These are phyloP conservation scores for Phengaris alcon DNA, from an alignment of 2,888 invertebrate species.

Conservation along the genomic window DNA sequence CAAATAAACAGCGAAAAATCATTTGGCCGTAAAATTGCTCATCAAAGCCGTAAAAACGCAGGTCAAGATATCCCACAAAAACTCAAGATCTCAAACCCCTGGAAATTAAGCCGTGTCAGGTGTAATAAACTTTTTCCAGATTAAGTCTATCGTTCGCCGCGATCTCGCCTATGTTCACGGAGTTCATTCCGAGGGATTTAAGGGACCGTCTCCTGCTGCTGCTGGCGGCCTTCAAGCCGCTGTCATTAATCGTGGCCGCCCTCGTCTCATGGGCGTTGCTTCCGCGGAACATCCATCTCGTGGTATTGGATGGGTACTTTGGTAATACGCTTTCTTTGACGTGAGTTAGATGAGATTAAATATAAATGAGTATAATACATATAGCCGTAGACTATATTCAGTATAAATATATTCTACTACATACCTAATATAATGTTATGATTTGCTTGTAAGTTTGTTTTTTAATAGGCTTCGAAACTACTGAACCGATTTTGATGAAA, in stretches of 20 bases:
- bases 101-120: no score
- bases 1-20: no score
- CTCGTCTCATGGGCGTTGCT: constrained; percentile 16
- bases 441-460: no score
- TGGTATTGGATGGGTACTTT: not conserved
- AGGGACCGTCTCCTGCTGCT: constrained; percentile 6
- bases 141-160: not conserved
- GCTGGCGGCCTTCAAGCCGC: constrained; percentile 13
- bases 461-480: no score
- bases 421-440: no score
- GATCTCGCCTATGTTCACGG: not conserved
- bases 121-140: constrained; percentile 1
- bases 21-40: no score
- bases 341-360: not conserved
- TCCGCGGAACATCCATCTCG: not conserved
- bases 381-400: no score
- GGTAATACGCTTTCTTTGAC: constrained; percentile 1
- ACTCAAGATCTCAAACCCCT: no score
- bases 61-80: no score
- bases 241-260: constrained; percentile 19
- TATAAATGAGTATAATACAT: not conserved
- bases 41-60: no score
- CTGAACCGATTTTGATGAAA: no score
- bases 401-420: no score
- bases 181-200: not conserved